These are phyloP conservation scores for Lasioglossum lativentre DNA, from an alignment of 2,888 invertebrate genomes.

Conservation along the genomic window DNA sequence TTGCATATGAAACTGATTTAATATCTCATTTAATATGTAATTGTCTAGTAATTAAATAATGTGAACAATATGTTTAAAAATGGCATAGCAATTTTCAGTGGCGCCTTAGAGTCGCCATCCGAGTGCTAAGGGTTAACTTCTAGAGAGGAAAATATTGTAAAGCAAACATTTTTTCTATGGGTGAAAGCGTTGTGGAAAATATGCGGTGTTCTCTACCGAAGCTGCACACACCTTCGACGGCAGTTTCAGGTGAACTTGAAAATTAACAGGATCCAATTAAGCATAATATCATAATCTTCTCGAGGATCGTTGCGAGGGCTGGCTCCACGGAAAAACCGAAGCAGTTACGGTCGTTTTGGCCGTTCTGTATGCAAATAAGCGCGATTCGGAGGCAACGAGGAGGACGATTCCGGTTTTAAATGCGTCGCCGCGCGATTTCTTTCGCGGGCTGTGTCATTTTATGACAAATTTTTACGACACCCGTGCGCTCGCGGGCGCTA, in stretches of 20 bases:
- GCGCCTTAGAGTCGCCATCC: no score
- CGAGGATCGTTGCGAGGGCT: neutral
- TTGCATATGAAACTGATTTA: no score
- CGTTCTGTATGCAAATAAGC: slow-evolving; percentile 24
- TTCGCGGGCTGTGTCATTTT: slow-evolving; percentile 2
- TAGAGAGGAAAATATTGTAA: no score
- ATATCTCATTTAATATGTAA: no score
- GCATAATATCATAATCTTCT: slow-evolving; percentile 6
- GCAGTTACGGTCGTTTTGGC: slow-evolving; percentile 4
- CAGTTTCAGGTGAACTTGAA: neutral
- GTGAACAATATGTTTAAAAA: no score
- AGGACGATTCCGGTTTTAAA: slow-evolving; percentile 16
- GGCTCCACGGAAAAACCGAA: slow-evolving; percentile 2
- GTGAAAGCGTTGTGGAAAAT: no score
- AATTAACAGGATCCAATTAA: slow-evolving; percentile 15
- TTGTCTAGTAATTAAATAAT: no score
- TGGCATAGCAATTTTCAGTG: no score
- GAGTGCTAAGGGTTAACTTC: no score
- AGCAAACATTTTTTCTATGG: no score
- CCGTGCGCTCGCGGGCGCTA: neutral
- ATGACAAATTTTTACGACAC: slow-evolving; percentile 24
- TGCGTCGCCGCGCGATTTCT: slow-evolving; percentile 16
- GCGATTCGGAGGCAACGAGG: slow-evolving; percentile 13
- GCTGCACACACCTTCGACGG: no score
- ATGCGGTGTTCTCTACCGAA: no score